Conservation (phyloP, 2,888 invertebrate genomes). For the Drosophila buzzatii region DNA sequence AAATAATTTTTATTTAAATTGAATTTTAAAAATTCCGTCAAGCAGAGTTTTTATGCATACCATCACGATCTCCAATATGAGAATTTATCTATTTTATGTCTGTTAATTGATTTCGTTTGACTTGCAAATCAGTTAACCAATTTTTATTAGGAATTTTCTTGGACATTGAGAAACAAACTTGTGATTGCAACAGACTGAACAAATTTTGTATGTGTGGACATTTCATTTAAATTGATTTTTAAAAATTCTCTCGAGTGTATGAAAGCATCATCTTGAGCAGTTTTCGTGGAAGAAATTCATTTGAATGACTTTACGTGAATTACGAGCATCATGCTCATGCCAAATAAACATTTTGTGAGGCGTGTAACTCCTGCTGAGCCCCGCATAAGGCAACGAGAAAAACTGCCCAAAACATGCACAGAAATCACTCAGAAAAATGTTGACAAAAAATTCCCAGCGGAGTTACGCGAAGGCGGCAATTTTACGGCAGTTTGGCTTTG, state of each 20-base stretch:
- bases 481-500: constrained; percentile 67
- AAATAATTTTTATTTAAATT: neutral
- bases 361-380: constrained; percentile 12
- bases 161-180: neutral
- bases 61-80: no score
- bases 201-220: neutral
- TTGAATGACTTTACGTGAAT: constrained; percentile 17
- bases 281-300: constrained; percentile 4
- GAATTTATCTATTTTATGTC: no score
- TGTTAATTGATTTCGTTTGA: neutral
- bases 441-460: constrained; percentile 57
- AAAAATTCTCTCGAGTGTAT: neutral
- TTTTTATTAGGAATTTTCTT: neutral
- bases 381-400: constrained; percentile 13
- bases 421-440: constrained; percentile 66
- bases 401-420: constrained; percentile 30
- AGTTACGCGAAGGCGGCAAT: constrained; percentile 52
- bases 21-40: neutral
- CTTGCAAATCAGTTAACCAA: neutral
- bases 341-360: constrained; percentile 26
- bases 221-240: constrained; percentile 1
- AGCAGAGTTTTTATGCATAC: no score
- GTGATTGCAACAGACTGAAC: neutral
- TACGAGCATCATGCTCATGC: constrained; percentile 9
- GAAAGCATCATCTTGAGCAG: neutral